phyloP scores from a whole-genome alignment of 2,888 invertebrate genomes.

The Pilophorus perplexus region DNA sequence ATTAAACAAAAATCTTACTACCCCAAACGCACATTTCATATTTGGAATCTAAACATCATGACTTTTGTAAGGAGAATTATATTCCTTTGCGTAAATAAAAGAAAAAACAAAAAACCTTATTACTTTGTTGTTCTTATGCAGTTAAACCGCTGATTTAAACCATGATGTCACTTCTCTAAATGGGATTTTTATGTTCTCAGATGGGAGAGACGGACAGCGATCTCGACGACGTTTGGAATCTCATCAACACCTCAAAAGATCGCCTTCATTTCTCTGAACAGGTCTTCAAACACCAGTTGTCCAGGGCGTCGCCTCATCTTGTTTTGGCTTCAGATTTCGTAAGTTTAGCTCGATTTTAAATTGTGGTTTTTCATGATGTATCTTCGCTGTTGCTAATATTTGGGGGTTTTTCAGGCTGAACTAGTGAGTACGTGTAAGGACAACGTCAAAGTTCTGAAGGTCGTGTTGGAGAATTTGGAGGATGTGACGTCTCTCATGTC shows the following conservation, averaged over 20 bases:
- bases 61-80: no score
- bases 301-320: constrained; percentile 51
- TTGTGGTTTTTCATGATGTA: not conserved
- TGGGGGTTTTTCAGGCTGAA: constrained; percentile 65
- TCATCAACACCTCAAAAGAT: constrained; percentile 63
- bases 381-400: no score
- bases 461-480: constrained; percentile 58
- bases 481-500: constrained; percentile 53
- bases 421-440: constrained; percentile 81
- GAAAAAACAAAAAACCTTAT: no score
- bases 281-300: constrained; percentile 57
- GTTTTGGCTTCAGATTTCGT: constrained; percentile 49
- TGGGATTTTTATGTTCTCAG: constrained; percentile 19
- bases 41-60: no score
- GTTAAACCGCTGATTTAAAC: no score
- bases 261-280: constrained; percentile 64
- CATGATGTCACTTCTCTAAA: no score
- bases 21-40: no score
- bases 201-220: constrained; percentile 49
- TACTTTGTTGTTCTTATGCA: no score
- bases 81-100: no score
- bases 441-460: constrained; percentile 76
- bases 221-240: constrained; percentile 62
- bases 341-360: constrained; percentile 40
- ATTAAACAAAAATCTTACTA: no score